phyloP scores from a whole-genome alignment of 2,113 vertebrate species.

The Thinocorus orbignyianus region DNA sequence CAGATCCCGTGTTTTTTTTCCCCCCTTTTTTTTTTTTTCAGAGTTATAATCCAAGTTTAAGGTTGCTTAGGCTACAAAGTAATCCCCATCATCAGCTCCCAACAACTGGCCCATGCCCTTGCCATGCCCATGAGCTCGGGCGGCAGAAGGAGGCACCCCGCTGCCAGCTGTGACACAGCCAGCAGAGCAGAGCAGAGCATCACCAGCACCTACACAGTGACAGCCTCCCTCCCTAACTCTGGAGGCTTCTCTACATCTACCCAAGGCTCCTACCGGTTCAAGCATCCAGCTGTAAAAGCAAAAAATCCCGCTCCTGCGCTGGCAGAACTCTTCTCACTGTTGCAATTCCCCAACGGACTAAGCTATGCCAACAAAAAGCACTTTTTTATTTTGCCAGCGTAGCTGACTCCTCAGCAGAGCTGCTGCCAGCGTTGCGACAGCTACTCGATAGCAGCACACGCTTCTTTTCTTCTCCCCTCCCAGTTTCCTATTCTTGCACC shows the following conservation, averaged over 20 bases:
- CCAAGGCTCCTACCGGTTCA: not conserved
- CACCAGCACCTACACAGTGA: not conserved
- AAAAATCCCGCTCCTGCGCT: not conserved
- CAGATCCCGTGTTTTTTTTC: not conserved
- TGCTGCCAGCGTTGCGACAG: not conserved
- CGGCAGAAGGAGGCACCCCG: not conserved
- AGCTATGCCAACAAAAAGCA: slow-evolving; percentile 2
- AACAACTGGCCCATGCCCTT: not conserved
- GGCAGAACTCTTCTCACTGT: not conserved
- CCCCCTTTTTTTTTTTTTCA: too few species aligned
- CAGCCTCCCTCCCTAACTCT: not conserved
- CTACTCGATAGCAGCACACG: not conserved
- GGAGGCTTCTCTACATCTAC: not conserved
- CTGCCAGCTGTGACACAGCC: not conserved
- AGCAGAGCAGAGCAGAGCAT: not conserved
- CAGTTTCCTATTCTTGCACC: not conserved
- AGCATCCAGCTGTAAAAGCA: not conserved
- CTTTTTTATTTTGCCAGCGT: not conserved
- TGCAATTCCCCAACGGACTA: not conserved
- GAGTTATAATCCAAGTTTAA: not conserved
- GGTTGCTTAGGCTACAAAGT: not conserved
- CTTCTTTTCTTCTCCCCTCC: not conserved
- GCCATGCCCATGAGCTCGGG: not conserved
- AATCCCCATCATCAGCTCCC: not conserved
- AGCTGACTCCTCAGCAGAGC: not conserved